These are phyloP conservation scores for Muscicapa comitata DNA, from an alignment of 2,797 vertebrate species.

Conservation along the genomic window DNA sequence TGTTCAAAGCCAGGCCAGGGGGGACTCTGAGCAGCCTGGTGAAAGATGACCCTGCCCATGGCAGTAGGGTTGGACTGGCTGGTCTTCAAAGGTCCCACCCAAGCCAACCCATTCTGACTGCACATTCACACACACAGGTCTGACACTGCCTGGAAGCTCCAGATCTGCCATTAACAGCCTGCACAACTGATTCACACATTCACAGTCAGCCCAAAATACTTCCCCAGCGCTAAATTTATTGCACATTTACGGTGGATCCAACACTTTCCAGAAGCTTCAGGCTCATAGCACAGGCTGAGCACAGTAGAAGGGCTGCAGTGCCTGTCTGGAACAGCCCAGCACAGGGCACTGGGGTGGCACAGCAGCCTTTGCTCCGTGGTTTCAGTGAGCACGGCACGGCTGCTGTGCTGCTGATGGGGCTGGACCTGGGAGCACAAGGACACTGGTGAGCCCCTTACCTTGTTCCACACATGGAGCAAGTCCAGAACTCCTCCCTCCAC, in stretches of 20 bases:
- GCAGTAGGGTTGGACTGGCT: neutral
- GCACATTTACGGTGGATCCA: neutral
- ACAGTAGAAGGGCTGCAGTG: fast-evolving
- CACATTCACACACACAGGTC: neutral
- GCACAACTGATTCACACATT: slow-evolving; percentile 5
- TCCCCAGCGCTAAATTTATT: neutral
- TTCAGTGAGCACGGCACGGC: fast-evolving
- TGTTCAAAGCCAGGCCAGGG: neutral
- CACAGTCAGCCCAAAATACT: neutral
- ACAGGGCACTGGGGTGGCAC: neutral
- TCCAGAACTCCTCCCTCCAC: neutral
- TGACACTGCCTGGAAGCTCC: neutral
- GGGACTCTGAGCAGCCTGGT: neutral
- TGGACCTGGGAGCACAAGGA: neutral
- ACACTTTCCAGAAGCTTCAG: neutral
- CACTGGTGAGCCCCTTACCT: neutral
- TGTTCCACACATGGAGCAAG: neutral
- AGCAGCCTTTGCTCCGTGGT: fast-evolving
- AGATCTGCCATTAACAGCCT: neutral
- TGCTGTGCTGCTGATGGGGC: neutral
- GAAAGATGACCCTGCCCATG: neutral
- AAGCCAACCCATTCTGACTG: neutral
- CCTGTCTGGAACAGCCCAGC: neutral
- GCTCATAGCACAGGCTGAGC: neutral
- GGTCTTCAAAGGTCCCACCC: neutral